phyloP scores from a whole-genome alignment of 2,113 vertebrate genomes.

The Forbesichthys agassizii region DNA sequence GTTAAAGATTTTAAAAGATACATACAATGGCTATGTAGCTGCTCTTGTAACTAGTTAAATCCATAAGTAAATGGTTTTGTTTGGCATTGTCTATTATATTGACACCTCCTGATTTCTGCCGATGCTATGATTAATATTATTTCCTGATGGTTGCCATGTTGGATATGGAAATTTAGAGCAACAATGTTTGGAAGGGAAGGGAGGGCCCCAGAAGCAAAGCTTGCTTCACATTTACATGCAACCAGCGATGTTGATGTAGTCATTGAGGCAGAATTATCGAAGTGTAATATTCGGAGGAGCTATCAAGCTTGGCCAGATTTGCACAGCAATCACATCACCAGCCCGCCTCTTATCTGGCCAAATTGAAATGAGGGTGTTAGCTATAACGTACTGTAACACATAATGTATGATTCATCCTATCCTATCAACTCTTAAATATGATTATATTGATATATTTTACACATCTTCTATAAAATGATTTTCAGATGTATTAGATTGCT shows the following conservation, averaged over 20 bases:
- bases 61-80: too few relatives aligned
- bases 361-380: background rate
- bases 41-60: too few relatives aligned
- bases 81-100: too few relatives aligned
- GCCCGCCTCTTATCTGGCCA: background rate
- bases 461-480: slow-evolving; percentile 12
- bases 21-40: too few relatives aligned
- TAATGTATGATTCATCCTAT: slow-evolving; percentile 5
- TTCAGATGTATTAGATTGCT: background rate
- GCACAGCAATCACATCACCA: background rate
- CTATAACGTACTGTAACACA: slow-evolving; percentile 31
- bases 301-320: slow-evolving; percentile 14
- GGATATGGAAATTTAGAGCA: slow-evolving; percentile 29
- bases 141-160: slow-evolving; percentile 32
- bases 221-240: slow-evolving; percentile 18
- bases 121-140: slow-evolving; percentile 7
- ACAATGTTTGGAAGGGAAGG: slow-evolving; percentile 42
- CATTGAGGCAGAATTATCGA: slow-evolving; percentile 25
- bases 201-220: slow-evolving; percentile 35
- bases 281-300: background rate
- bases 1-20: too few relatives aligned
- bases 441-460: background rate
- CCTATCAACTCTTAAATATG: slow-evolving; percentile 2
- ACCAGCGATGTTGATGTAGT: slow-evolving; percentile 27
- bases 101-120: too few relatives aligned